Evolutionary conservation across 1,140 invertebrate genomes (phyloP).

Genomic region (Olivierus martensii): DNA sequence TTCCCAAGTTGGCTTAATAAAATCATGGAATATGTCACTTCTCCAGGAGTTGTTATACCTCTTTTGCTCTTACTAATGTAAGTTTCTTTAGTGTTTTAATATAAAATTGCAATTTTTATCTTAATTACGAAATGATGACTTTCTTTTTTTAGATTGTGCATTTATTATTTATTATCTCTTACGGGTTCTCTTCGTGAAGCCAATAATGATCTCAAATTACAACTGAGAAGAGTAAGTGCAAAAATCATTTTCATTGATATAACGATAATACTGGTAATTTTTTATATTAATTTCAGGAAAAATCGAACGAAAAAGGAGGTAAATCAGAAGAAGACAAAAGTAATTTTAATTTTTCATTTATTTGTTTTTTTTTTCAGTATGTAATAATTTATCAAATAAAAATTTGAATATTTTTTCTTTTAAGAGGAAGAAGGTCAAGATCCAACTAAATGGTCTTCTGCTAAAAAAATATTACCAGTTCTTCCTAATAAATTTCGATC

Average conservation of each 20-base stretch:
- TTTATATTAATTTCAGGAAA: no score
- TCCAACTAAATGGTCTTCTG: conserved; percentile 10
- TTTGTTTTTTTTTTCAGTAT: no score
- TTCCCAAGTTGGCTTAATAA: conserved; percentile 41
- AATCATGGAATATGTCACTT: conserved; percentile 67
- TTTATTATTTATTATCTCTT: conserved; percentile 88
- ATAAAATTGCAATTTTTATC: neutral
- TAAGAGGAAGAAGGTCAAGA: neutral
- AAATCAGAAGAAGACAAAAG: no score
- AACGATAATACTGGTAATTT: no score
- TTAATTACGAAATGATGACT: conserved; percentile 1
- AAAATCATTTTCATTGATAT: no score
- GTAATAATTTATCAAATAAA: no score
- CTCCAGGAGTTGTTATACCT: conserved; percentile 88
- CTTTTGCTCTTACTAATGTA: conserved; percentile 69
- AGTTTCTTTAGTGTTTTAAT: conserved; percentile 13
- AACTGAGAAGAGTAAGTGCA: conserved; percentile 24
- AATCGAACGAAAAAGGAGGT: no score
- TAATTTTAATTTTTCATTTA: no score
- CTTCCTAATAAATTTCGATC: conserved; percentile 14
- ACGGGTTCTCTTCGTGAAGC: conserved; percentile 78
- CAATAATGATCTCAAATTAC: conserved; percentile 77
- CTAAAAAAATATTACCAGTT: conserved; percentile 13
- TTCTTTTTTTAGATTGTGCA: conserved; percentile 48
- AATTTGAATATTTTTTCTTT: no score